Percentiles rank a stretch among this genome's conserved stretches.
Conservation (phyloP, 30 jellyfish, hydroid and myxozoan genomes). For the Turritopsis dohrnii region DNA sequence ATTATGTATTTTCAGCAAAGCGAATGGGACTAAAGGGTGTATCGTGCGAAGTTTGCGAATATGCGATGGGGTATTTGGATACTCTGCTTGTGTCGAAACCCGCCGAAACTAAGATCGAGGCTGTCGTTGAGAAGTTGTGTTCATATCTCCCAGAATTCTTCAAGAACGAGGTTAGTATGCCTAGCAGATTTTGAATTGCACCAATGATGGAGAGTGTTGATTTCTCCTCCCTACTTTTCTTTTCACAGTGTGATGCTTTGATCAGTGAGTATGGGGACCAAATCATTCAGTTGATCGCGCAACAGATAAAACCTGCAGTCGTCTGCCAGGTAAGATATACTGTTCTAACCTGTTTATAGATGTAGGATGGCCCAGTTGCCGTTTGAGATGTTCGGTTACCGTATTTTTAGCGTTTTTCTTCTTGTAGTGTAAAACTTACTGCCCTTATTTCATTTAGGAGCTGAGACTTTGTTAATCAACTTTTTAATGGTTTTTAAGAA, state of each 20-base stretch:
- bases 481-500: not conserved
- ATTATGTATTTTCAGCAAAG: conserved; percentile 14
- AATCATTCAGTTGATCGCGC: conserved; percentile 9
- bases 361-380: no score
- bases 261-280: conserved; percentile 37
- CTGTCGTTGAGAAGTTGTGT: conserved; percentile 9
- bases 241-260: conserved; percentile 34
- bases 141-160: conserved; percentile 12
- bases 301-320: conserved; percentile 27
- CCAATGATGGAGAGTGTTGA: not conserved
- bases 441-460: not conserved
- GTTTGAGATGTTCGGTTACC: not conserved
- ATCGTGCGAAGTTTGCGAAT: conserved; percentile 27
- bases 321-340: conserved; percentile 25
- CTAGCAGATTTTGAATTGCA: not conserved
- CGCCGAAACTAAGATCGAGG: conserved; percentile 18
- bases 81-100: not conserved
- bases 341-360: not conserved
- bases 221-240: not conserved
- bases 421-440: not conserved
- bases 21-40: conserved; percentile 6
- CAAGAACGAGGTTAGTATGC: conserved; percentile 20
- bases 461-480: not conserved
- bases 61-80: conserved; percentile 34
- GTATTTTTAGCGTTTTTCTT: not conserved